phyloP scores from a whole-genome alignment of 2,797 vertebrate genomes.

The Astyanax mexicanus region DNA sequence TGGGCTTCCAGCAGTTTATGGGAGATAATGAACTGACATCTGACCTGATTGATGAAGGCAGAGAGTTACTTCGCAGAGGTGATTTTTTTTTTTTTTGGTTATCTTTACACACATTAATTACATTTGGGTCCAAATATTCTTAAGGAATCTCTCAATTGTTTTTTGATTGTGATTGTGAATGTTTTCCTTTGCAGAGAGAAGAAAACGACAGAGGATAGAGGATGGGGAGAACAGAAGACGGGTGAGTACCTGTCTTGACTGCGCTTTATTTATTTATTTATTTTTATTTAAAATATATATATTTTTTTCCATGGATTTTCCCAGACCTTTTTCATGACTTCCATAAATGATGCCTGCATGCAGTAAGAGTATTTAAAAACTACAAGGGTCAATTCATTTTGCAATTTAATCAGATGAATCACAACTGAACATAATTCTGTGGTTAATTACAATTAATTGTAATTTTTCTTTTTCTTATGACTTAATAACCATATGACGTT shows the following conservation, averaged over 20 bases:
- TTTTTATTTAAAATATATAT: too few species aligned
- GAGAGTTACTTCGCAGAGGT: conserved; percentile 94
- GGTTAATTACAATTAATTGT: too few species aligned
- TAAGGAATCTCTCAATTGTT: neutral
- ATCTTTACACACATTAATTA: neutral
- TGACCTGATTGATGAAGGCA: conserved; percentile 96
- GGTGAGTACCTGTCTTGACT: conserved; percentile 77
- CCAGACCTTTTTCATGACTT: too few species aligned
- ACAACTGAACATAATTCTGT: too few species aligned
- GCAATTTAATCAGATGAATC: too few species aligned
- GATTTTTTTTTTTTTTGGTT: conserved; percentile 11
- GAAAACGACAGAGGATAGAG: conserved; percentile 92
- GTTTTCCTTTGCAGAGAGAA: conserved; percentile 85
- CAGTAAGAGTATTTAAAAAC: too few species aligned
- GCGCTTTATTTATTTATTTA: too few species aligned
- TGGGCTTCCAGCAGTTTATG: conserved; percentile 98
- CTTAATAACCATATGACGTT: too few species aligned
- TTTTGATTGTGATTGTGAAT: neutral
- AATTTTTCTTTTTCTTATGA: too few species aligned
- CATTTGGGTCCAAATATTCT: neutral
- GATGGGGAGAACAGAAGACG: conserved; percentile 94
- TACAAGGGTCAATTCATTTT: too few species aligned
- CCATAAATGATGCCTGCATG: too few species aligned
- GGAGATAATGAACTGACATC: conserved; percentile 97
- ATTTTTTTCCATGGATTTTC: too few species aligned